phyloP scores from a whole-genome alignment of 2,113 vertebrate genomes.

The Serilophus lunatus region DNA sequence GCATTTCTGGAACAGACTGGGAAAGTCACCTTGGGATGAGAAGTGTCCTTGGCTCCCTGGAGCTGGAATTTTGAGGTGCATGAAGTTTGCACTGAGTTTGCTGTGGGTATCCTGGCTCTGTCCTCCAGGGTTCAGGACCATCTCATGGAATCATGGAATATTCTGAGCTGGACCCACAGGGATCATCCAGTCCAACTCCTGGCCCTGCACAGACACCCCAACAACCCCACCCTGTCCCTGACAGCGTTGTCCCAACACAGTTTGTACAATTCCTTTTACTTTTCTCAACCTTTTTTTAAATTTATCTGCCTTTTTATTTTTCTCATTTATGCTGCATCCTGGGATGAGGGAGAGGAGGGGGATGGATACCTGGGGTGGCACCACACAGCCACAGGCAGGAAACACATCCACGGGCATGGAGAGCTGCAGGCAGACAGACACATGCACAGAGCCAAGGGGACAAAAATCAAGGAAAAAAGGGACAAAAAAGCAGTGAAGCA shows the following conservation, averaged over 20 bases:
- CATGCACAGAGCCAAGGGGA: background rate
- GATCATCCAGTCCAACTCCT: background rate
- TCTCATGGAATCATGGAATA: accelerated
- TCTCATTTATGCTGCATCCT: background rate
- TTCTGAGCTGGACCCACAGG: background rate
- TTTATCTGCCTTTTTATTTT: background rate
- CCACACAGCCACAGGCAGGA: background rate
- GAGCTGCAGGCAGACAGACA: background rate
- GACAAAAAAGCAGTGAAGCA: background rate
- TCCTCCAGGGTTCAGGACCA: background rate
- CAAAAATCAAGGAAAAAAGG: too few relatives aligned
- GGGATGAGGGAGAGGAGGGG: background rate
- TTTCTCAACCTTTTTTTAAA: too few relatives aligned
- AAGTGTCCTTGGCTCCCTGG: background rate
- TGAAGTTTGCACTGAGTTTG: accelerated
- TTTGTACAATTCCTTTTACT: too few relatives aligned
- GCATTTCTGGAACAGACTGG: background rate
- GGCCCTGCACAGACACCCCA: background rate
- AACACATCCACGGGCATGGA: accelerated
- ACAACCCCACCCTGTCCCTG: background rate
- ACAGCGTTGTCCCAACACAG: accelerated
- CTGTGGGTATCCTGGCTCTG: background rate
- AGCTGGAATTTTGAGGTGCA: background rate
- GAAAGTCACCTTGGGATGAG: background rate
- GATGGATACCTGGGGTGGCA: background rate